Conservation (phyloP, 1,140 invertebrate species). For the Lucilia sericata region DNA sequence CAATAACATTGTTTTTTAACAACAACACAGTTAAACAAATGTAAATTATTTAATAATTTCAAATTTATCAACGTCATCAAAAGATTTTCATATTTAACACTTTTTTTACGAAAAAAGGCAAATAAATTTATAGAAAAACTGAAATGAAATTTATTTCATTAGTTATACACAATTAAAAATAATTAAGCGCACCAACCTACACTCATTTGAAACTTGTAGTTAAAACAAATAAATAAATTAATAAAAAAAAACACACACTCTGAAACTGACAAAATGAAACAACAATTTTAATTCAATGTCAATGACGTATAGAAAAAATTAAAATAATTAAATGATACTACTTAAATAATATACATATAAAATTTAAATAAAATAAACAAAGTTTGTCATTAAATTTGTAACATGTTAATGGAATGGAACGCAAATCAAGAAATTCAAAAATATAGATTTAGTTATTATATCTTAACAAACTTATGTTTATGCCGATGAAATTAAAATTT, state of each 20-base stretch:
- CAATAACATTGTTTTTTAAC: background rate
- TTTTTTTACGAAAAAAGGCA: background rate
- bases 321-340: background rate
- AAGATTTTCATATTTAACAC: background rate
- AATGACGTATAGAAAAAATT: background rate
- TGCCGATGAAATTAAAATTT: no score
- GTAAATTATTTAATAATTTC: background rate
- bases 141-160: slow-evolving; percentile 22
- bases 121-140: background rate
- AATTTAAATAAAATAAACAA: no score
- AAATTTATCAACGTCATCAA: background rate
- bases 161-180: slow-evolving; percentile 22
- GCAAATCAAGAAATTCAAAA: no score
- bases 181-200: slow-evolving; percentile 3
- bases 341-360: no score
- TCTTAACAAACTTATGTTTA: no score
- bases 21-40: background rate
- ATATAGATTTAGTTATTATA: no score
- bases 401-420: no score
- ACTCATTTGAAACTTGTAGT: background rate
- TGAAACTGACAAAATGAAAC: background rate
- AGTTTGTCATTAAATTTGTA: no score
- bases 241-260: background rate
- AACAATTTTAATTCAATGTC: slow-evolving; percentile 23
- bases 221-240: background rate